A percentile compares a stretch with the other conserved stretches of the same genome.
These are phyloP conservation scores for Bellardia bayeri DNA, from an alignment of 2,888 invertebrate species.

Conservation along the genomic window DNA sequence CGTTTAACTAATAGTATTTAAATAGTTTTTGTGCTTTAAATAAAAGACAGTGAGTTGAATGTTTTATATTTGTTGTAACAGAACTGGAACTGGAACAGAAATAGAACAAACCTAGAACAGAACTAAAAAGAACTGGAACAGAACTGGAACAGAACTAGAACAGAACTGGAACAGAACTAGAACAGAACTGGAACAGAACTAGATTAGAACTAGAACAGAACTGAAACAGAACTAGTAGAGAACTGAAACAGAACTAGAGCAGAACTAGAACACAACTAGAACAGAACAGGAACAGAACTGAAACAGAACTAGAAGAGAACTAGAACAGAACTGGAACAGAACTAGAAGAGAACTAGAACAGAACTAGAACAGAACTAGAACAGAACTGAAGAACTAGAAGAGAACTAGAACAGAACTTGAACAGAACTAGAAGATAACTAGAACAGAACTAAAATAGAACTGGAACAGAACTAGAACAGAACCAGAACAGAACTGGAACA, in stretches of 20 bases:
- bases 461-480: not conserved
- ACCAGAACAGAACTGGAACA: not conserved
- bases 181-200: not conserved
- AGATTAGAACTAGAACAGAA: not conserved
- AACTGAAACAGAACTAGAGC: not conserved
- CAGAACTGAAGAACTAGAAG: not conserved
- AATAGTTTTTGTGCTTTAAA: not conserved
- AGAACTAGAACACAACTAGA: not conserved
- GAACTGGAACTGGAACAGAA: not conserved
- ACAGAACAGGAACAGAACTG: not conserved
- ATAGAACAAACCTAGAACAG: not conserved
- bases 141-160: not conserved
- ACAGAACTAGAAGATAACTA: not conserved
- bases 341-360: not conserved
- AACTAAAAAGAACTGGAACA: not conserved
- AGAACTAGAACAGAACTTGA: slow-evolving; percentile 1
- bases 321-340: too few relatives aligned
- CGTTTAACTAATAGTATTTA: not conserved
- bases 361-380: not conserved
- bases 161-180: not conserved
- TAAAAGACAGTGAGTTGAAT: too few relatives aligned
- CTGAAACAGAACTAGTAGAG: not conserved
- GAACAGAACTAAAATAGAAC: slow-evolving; percentile 1
- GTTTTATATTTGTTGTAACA: not conserved
- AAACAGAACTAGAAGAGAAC: too few relatives aligned